Evolutionary conservation across 2,888 invertebrate species (phyloP), one percentile per base, ranked within the genome.

Genomic region (Tetheella fluctuosa): DNA sequence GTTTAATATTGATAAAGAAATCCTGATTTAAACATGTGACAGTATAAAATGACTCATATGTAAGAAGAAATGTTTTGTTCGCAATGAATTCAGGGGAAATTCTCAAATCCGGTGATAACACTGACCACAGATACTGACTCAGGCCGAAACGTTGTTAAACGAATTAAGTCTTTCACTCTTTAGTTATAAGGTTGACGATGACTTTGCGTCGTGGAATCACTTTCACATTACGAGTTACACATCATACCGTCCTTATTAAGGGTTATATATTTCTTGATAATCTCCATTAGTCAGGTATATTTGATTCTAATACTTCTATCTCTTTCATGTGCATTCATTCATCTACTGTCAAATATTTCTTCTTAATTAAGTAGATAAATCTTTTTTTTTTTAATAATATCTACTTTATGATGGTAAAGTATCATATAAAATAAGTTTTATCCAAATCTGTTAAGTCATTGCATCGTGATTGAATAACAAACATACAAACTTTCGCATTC

Each of bases 61-160:
- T 20, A n/a, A n/a, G n/a, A n/a, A 48, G 48, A 48, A 48, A 48
- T 48, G 48, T 20, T 20, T 10, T 20, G 48, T 48, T 48, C 48
- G 20, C 48, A 20, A 48, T 48, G 48, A 48, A 0, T 48, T 48
- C 48, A 48, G 48, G 48, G 48, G 48, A 48, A 48, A 48, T 48
- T 48, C 20, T 48, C 8, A 48, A 48, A 48, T 48, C 48, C 48
- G 48, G 48, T 48, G 48, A 48, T 48, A 48, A 20, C 10, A 48
- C 48, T 20, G 17, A 10, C 20, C n/a, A n/a, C n/a, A n/a, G n/a
- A n/a, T 20, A 48, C 48, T 20, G 17, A 10, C 20, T 48, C 48
- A 48, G 20, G 1, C 15, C 30, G 7, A 13, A 13, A 4, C 8
- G 7, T 30, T 30, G 30, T n/a, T 17, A n/a, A 10, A 20, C 20